A percentile compares a stretch with the other conserved stretches of the same genome.
Conservation (phyloP, 2,888 invertebrate species). For the Entomobrya proxima region DNA sequence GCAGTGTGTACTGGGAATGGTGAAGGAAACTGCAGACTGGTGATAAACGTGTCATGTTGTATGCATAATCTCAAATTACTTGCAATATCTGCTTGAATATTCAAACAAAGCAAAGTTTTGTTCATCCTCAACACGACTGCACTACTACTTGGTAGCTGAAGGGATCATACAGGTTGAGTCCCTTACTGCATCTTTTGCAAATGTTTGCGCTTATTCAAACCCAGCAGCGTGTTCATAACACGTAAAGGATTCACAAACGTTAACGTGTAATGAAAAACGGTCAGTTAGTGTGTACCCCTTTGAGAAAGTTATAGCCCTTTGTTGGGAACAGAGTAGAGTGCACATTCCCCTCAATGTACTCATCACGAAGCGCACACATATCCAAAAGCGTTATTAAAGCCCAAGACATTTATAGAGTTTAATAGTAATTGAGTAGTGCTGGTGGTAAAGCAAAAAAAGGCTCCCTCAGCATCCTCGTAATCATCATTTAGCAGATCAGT, state of each 20-base stretch:
- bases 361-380: not conserved
- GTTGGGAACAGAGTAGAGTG: not conserved
- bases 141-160: not conserved
- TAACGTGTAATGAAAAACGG: conserved; percentile 50
- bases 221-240: too few species aligned
- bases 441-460: not conserved
- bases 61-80: not conserved
- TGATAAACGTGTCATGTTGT: too few species aligned
- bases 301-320: conserved; percentile 64
- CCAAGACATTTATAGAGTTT: conserved; percentile 38
- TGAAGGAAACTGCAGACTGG: too few species aligned
- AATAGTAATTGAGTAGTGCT: conserved; percentile 20
- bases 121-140: not conserved
- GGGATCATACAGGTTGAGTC: not conserved
- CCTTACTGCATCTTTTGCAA: conserved; percentile 8
- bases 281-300: conserved; percentile 57
- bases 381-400: conserved; percentile 6
- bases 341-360: not conserved
- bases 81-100: too few species aligned
- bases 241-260: not conserved
- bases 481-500: conserved; percentile 45
- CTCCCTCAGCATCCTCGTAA: not conserved
- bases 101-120: not conserved
- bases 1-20: too few species aligned
- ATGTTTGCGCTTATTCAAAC: not conserved